These are phyloP conservation scores for Epinotia bilunana DNA, from an alignment of 2,888 invertebrate species.

Conservation along the genomic window DNA sequence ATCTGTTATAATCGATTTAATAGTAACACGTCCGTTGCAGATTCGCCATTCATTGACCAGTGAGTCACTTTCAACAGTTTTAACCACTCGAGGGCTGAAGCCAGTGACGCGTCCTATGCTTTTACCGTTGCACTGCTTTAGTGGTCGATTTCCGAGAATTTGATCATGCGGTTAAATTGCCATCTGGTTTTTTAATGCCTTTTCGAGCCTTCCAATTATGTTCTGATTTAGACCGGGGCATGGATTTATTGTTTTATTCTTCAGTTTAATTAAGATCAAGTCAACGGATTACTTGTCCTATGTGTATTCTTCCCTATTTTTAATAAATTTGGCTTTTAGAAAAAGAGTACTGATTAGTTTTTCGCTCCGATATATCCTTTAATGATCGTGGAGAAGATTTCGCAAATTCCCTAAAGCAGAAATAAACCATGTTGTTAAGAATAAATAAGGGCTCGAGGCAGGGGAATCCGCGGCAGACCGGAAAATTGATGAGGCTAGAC, in stretches of 20 bases:
- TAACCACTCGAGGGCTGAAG: constrained; percentile 34
- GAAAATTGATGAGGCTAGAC: constrained; percentile 42
- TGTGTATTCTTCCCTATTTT: not conserved
- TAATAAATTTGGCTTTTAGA: not conserved
- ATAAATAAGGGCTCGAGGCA: constrained; percentile 1
- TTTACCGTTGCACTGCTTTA: constrained; percentile 27
- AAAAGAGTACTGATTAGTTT: not conserved
- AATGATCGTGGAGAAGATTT: not conserved
- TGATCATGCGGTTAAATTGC: constrained; percentile 16
- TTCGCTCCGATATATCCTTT: not conserved
- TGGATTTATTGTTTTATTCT: not conserved
- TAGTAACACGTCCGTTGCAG: constrained; percentile 26
- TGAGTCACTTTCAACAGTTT: constrained; percentile 29
- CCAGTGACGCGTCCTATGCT: constrained; percentile 33
- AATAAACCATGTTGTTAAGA: not conserved
- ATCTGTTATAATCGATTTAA: constrained; percentile 33
- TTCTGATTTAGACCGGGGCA: not conserved
- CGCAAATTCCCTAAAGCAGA: too few species aligned
- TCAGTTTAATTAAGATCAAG: not conserved
- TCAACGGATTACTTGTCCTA: not conserved
- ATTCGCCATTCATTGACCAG: constrained; percentile 28
- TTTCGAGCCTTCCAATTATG: constrained; percentile 3
- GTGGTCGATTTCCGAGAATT: constrained; percentile 25
- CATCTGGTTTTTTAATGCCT: constrained; percentile 29
- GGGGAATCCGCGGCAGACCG: constrained; percentile 61